Evolutionary conservation across 2,113 vertebrate genomes (phyloP).

Genomic region (Ophthalmotilapia sp.): DNA sequence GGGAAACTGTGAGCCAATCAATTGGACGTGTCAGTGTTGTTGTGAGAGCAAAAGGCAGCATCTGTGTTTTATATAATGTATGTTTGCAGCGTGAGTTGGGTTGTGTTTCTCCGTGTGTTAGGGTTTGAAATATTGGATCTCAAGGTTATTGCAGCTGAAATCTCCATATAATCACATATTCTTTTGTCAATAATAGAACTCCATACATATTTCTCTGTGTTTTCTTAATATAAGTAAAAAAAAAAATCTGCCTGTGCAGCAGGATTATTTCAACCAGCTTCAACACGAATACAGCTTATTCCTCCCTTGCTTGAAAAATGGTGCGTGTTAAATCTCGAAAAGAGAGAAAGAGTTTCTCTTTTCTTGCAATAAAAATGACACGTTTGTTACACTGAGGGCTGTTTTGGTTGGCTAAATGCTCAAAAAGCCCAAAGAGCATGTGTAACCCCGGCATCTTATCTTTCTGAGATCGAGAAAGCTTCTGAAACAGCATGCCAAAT

Average conservation of each 20-base stretch:
- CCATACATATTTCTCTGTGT: not conserved
- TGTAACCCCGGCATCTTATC: not conserved
- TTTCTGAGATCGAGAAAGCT: not conserved
- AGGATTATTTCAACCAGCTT: not conserved
- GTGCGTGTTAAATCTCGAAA: not conserved
- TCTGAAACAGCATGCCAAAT: not conserved
- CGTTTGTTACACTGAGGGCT: rapidly evolving
- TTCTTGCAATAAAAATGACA: not conserved
- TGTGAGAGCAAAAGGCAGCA: conserved; percentile 14
- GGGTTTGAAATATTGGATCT: not conserved
- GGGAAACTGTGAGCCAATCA: conserved; percentile 46
- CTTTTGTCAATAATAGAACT: conserved; percentile 5
- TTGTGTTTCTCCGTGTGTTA: not conserved
- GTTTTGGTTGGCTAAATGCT: not conserved
- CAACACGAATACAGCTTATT: not conserved
- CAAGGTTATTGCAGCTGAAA: conserved; percentile 14
- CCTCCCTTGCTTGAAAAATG: not conserved
- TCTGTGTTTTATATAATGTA: conserved; percentile 8
- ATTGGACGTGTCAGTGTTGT: conserved; percentile 5
- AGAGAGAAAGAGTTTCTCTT: not conserved
- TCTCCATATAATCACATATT: conserved; percentile 1
- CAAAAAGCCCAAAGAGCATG: not conserved
- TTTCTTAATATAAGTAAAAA: not conserved
- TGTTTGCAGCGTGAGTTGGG: not conserved
- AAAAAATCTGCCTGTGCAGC: not conserved